A percentile compares a stretch with the other conserved stretches of the same genome.
Evolutionary conservation across 2,797 vertebrate genomes (phyloP).

Genomic region (Telmatherina bonti): DNA sequence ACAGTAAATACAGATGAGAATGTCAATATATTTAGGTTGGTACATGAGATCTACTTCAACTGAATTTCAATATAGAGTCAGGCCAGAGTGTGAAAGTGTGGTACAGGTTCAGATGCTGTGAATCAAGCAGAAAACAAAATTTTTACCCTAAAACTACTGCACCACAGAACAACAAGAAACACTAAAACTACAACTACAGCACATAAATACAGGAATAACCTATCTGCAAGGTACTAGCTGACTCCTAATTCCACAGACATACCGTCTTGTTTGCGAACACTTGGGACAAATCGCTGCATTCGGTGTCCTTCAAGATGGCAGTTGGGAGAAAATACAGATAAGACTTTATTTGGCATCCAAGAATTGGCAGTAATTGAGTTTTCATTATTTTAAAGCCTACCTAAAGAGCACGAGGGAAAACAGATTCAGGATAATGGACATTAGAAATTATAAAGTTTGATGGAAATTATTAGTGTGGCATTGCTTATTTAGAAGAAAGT

Average conservation of each 20-base stretch:
- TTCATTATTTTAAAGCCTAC: conserved; percentile 9
- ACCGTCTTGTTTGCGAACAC: conserved; percentile 77
- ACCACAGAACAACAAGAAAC: conserved; percentile 22
- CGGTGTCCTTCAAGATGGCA: conserved; percentile 63
- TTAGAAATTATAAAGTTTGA: conserved; percentile 9
- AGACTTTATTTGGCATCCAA: conserved; percentile 28
- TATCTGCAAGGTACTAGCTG: conserved; percentile 28
- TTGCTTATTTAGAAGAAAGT: conserved; percentile 16
- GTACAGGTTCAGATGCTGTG: not conserved
- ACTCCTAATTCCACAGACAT: conserved; percentile 46
- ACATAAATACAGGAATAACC: conserved; percentile 33
- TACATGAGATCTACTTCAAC: not conserved
- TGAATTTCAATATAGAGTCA: not conserved
- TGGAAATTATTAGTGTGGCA: not conserved
- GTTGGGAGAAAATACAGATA: conserved; percentile 49
- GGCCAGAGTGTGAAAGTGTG: not conserved
- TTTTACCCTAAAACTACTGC: conserved; percentile 1
- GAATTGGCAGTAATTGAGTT: not conserved
- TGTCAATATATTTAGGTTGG: not conserved
- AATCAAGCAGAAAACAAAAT: not conserved
- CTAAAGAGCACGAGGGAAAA: conserved; percentile 18
- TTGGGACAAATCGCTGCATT: conserved; percentile 67
- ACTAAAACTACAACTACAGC: conserved; percentile 29
- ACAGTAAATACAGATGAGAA: not conserved
- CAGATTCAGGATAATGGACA: conserved; percentile 39